Percentiles rank a stretch among this genome's conserved stretches.
These are phyloP conservation scores for Andrena bucephala DNA, from an alignment of 2,888 invertebrate species.

Conservation along the genomic window DNA sequence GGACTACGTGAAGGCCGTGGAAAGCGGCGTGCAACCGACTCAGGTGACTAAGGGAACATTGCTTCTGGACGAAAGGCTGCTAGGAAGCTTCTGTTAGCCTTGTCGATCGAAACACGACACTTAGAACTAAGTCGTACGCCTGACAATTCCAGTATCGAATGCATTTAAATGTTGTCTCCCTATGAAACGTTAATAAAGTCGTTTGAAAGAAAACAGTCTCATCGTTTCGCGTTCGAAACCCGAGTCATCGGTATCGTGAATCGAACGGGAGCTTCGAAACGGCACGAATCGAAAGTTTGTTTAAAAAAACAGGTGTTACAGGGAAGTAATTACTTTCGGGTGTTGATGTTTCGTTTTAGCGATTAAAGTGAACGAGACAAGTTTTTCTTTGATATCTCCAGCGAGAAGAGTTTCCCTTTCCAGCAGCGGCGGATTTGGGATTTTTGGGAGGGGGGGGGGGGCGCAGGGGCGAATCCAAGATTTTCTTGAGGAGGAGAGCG, in stretches of 20 bases:
- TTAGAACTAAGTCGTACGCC: too few species aligned
- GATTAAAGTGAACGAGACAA: background rate
- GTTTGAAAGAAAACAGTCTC: background rate
- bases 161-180: background rate
- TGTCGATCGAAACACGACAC: too few species aligned
- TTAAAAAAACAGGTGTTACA: background rate
- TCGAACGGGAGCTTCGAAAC: background rate
- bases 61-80: background rate
- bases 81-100: background rate
- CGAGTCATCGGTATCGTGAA: background rate
- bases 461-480: too few species aligned
- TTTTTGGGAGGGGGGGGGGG: too few species aligned
- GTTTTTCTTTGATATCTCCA: background rate
- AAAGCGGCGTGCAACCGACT: slow-evolving; percentile 78
- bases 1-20: slow-evolving; percentile 81
- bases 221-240: background rate
- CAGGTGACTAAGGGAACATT: slow-evolving; percentile 74
- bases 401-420: background rate
- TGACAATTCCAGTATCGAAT: background rate
- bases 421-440: too few species aligned
- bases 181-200: background rate
- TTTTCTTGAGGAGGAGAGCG: too few species aligned
- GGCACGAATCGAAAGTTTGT: background rate
- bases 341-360: background rate
- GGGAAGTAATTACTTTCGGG: background rate